Evolutionary conservation across 2,888 invertebrate genomes (phyloP).

Genomic region (Muscina levida): DNA sequence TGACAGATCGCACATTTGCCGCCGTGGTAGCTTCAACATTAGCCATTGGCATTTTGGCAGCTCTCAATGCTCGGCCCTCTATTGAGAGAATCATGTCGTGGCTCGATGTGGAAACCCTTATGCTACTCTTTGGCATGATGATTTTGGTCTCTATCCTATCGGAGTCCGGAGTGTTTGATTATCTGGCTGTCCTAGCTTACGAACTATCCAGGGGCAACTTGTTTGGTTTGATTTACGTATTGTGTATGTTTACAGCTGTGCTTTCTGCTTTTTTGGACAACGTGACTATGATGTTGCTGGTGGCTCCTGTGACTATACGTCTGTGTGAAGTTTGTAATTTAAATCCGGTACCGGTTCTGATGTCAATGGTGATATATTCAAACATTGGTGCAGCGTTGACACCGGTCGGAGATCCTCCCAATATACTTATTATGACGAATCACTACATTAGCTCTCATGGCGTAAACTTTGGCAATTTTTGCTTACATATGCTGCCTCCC

Average conservation of each 20-base stretch:
- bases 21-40: conserved; percentile 86
- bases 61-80: conserved; percentile 84
- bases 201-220: conserved; percentile 85
- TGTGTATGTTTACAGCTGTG: conserved; percentile 85
- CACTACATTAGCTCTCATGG: conserved; percentile 77
- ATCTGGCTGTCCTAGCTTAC: conserved; percentile 85
- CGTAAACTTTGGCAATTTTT: conserved; percentile 89
- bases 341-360: conserved; percentile 91
- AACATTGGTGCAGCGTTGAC: conserved; percentile 95
- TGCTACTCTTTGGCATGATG: conserved; percentile 89
- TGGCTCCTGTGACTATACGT: conserved; percentile 88
- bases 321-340: conserved; percentile 93
- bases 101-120: conserved; percentile 87
- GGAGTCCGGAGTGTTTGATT: conserved; percentile 90
- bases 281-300: conserved; percentile 87
- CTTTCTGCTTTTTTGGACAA: conserved; percentile 88
- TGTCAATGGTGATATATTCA: conserved; percentile 91
- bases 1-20: conserved; percentile 86
- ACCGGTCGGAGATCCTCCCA: conserved; percentile 94
- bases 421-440: conserved; percentile 77
- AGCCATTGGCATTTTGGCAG: conserved; percentile 85
- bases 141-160: conserved; percentile 87
- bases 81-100: conserved; percentile 85
- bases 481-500: conserved; percentile 89
- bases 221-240: conserved; percentile 85